Percentiles rank a stretch among this genome's conserved stretches.
These are phyloP conservation scores for Stenodera caucasica DNA, from an alignment of 2,888 invertebrate species.

Conservation along the genomic window DNA sequence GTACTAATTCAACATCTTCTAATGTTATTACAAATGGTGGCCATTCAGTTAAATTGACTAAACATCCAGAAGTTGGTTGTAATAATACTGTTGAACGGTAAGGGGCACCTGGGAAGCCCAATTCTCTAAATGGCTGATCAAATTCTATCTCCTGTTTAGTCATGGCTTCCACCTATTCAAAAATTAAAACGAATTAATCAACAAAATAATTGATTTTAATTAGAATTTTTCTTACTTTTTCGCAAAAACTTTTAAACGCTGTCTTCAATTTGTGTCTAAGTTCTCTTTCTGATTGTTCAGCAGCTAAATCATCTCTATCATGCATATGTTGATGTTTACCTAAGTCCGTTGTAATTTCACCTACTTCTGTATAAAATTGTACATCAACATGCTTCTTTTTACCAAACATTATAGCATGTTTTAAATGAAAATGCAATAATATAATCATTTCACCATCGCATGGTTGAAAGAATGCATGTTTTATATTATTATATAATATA, in stretches of 20 bases:
- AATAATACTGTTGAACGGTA: conserved; percentile 93
- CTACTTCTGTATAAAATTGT: conserved; percentile 99
- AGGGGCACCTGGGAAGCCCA: conserved; percentile 97
- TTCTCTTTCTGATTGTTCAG: conserved; percentile 98
- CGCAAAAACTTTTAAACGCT: conserved; percentile 98
- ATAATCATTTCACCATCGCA: conserved; percentile 99
- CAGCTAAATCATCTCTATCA: conserved; percentile 97
- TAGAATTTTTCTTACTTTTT: conserved; percentile 85
- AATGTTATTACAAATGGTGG: conserved; percentile 98
- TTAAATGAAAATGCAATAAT: conserved; percentile 96
- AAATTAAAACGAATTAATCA: conserved; percentile 13
- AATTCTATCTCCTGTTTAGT: conserved; percentile 98
- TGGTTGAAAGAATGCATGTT: conserved; percentile 98
- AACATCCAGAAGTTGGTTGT: conserved; percentile 97
- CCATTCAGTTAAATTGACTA: conserved; percentile 98
- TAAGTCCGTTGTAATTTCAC: conserved; percentile 98
- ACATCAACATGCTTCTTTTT: conserved; percentile 97
- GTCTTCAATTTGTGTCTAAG: conserved; percentile 94
- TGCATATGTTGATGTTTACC: conserved; percentile 99
- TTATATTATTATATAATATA: conserved; percentile 98
- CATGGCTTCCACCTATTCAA: conserved; percentile 75
- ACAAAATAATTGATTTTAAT: background rate
- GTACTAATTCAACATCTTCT: conserved; percentile 96
- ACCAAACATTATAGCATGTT: conserved; percentile 99
- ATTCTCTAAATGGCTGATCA: conserved; percentile 96